Percentiles rank a stretch among this genome's conserved stretches.
phyloP scores from a whole-genome alignment of 2,888 invertebrate genomes.

The Rhamphomyia laevipes region DNA sequence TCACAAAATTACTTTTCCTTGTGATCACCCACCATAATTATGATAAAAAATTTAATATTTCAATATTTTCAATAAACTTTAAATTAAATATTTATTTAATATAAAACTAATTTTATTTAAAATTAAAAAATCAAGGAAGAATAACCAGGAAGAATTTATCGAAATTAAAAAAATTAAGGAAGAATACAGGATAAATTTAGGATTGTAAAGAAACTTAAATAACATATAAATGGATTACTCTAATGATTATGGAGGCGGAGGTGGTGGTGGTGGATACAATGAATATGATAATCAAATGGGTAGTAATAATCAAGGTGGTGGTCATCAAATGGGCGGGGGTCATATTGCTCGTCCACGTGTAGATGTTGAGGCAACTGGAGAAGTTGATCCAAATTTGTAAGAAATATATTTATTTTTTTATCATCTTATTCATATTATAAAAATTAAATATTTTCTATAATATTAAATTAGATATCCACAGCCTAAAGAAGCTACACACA shows the following conservation, averaged over 20 bases:
- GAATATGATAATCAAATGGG: constrained; percentile 6
- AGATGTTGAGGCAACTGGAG: constrained; percentile 70
- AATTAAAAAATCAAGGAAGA: too few species aligned
- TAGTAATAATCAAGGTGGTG: constrained; percentile 10
- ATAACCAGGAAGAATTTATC: too few species aligned
- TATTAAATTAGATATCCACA: constrained; percentile 55
- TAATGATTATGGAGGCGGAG: constrained; percentile 15
- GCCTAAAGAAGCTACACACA: constrained; percentile 80
- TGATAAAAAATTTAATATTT: too few species aligned
- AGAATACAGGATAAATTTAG: too few species aligned
- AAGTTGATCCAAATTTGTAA: constrained; percentile 72
- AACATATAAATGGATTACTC: constrained; percentile 11
- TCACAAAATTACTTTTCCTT: too few species aligned
- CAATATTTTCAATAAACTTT: too few species aligned
- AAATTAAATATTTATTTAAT: too few species aligned
- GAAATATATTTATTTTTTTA: constrained; percentile 20
- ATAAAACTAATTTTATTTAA: too few species aligned
- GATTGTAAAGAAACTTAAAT: background rate
- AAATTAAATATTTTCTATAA: background rate
- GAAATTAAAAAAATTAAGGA: too few species aligned
- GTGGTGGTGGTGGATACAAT: constrained; percentile 10
- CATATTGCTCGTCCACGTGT: constrained; percentile 54
- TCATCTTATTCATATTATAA: background rate
- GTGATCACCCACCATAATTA: too few species aligned
- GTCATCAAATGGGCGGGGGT: constrained; percentile 8